Evolutionary conservation across 2,888 invertebrate genomes (phyloP).

Genomic region (Lottia gigantea): DNA sequence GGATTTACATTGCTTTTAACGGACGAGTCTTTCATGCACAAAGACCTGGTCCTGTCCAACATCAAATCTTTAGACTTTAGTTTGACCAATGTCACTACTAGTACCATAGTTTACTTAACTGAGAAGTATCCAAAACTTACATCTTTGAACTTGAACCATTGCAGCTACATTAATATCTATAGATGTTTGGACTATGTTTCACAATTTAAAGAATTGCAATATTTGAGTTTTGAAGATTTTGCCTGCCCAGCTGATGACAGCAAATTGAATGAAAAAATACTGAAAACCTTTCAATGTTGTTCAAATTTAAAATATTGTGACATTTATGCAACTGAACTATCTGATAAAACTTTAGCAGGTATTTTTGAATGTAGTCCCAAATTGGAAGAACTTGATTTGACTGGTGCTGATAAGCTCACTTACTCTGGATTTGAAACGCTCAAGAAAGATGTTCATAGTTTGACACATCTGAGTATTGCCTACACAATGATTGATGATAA

Average conservation of each 20-base stretch:
- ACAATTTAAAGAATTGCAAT: constrained; percentile 13
- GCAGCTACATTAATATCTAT: constrained; percentile 22
- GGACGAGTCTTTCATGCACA: constrained; percentile 27
- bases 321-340: constrained; percentile 19
- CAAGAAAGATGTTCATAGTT: constrained; percentile 3
- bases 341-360: constrained; percentile 18
- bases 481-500: constrained; percentile 23
- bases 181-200: constrained; percentile 17
- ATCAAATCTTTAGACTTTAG: constrained; percentile 29
- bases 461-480: constrained; percentile 16
- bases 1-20: constrained; percentile 26
- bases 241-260: constrained; percentile 6
- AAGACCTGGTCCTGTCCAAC: constrained; percentile 32
- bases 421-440: constrained; percentile 15
- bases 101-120: constrained; percentile 1
- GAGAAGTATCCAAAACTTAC: constrained; percentile 20
- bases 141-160: constrained; percentile 13
- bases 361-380: constrained; percentile 21
- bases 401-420: constrained; percentile 21
- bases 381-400: constrained; percentile 17
- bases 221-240: constrained; percentile 18
- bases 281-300: constrained; percentile 14
- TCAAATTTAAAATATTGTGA: constrained; percentile 12
- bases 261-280: constrained; percentile 11
- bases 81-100: constrained; percentile 11